A percentile compares a stretch with the other conserved stretches of the same genome.
Evolutionary conservation across 1,140 invertebrate genomes (phyloP).

Genomic region (Lepidostoma basale): DNA sequence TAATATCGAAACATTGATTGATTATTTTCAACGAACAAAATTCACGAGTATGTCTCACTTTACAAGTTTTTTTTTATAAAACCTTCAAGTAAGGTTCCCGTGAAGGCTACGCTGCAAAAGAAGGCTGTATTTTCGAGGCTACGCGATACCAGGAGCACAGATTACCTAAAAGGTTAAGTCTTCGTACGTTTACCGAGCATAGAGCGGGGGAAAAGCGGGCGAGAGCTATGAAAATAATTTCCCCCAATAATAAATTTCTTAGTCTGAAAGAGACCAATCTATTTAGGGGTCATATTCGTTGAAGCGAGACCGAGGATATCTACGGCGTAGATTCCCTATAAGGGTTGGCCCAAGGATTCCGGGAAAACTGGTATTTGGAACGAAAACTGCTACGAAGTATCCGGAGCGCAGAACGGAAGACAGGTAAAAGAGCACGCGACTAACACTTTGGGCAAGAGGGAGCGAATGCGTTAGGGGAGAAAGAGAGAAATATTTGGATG

Average conservation of each 20-base stretch:
- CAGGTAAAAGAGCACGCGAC: slow-evolving; percentile 10
- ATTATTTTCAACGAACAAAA: too few relatives aligned
- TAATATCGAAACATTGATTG: too few relatives aligned
- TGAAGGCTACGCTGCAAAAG: slow-evolving; percentile 38
- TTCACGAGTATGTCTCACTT: too few relatives aligned
- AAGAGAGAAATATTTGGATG: slow-evolving; percentile 1
- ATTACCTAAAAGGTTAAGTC: slow-evolving; percentile 7
- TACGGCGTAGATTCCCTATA: slow-evolving; percentile 38
- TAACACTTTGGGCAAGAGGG: not conserved
- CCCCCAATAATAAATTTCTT: not conserved
- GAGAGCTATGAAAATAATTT: not conserved
- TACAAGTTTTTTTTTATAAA: too few relatives aligned
- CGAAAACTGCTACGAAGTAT: slow-evolving; percentile 39
- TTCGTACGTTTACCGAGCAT: too few relatives aligned
- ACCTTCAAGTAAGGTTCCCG: too few relatives aligned
- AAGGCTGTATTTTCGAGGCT: slow-evolving; percentile 47
- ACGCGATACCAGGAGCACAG: slow-evolving; percentile 40
- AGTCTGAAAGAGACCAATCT: slow-evolving; percentile 14
- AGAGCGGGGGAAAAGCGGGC: not conserved
- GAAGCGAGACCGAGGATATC: slow-evolving; percentile 13
- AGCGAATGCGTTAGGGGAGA: slow-evolving; percentile 13
- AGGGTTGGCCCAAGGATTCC: slow-evolving; percentile 44
- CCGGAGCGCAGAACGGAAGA: slow-evolving; percentile 30
- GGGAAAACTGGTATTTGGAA: slow-evolving; percentile 39
- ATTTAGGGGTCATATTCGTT: not conserved